Percentiles rank a stretch among this genome's conserved stretches.
phyloP scores from a whole-genome alignment of 2,888 invertebrate species.

The Drosophila mimica region DNA sequence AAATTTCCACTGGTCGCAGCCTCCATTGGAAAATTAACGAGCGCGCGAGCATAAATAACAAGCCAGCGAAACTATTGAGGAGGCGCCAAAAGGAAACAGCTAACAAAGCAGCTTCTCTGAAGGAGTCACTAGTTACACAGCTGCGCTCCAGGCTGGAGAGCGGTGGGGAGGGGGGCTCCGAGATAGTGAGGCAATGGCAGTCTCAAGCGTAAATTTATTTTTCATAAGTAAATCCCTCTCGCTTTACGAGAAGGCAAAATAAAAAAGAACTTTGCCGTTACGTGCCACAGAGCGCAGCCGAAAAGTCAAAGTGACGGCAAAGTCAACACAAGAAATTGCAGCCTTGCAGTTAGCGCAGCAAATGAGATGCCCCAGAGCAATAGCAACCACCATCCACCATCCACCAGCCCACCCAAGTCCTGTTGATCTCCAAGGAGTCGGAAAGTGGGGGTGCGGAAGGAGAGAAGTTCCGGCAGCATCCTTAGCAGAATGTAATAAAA shows the following conservation, averaged over 20 bases:
- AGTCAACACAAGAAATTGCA: constrained; percentile 73
- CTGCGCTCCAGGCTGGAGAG: neutral
- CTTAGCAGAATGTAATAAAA: constrained; percentile 68
- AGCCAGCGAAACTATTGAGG: constrained; percentile 65
- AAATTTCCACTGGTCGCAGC: constrained; percentile 58
- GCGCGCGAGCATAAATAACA: constrained; percentile 71
- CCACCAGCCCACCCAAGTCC: neutral
- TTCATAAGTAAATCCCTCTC: constrained; percentile 72
- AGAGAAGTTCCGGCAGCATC: constrained; percentile 42
- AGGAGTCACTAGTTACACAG: neutral
- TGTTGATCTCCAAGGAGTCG: constrained; percentile 33
- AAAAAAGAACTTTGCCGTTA: constrained; percentile 56
- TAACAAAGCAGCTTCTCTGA: constrained; percentile 33
- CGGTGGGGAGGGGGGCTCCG: rapidly evolving
- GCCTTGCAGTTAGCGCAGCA: constrained; percentile 55
- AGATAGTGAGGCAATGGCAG: constrained; percentile 2
- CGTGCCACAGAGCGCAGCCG: constrained; percentile 60
- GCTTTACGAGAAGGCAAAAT: constrained; percentile 7
- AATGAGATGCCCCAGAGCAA: constrained; percentile 38
- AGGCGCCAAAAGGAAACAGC: constrained; percentile 46
- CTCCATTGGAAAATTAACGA: constrained; percentile 66
- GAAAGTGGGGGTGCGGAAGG: neutral
- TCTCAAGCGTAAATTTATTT: constrained; percentile 66
- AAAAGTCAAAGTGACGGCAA: constrained; percentile 71
- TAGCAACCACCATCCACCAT: neutral